Percentiles rank a stretch among this genome's conserved stretches.
phyloP scores from a whole-genome alignment of 2,113 vertebrate species.

The Ascaphus truei region DNA sequence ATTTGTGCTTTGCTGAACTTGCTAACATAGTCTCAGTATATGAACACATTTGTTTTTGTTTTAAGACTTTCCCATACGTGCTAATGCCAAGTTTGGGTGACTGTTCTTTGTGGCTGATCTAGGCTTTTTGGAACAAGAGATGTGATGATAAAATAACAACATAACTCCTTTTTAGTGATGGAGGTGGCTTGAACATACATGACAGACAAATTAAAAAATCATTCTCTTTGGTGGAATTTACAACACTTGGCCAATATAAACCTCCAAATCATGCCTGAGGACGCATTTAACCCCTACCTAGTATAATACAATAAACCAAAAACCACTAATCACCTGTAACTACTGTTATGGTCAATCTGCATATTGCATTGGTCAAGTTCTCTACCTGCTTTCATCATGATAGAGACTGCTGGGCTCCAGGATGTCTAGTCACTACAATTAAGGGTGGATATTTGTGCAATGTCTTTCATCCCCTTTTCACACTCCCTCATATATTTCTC shows the following conservation, averaged over 20 bases:
- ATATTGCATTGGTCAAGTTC: too few relatives aligned
- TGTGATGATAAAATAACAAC: conserved; percentile 51
- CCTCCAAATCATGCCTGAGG: background rate
- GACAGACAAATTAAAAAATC: background rate
- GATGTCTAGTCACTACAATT: too few relatives aligned
- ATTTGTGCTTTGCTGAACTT: conserved; percentile 44
- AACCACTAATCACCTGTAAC: too few relatives aligned
- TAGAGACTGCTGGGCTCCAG: too few relatives aligned
- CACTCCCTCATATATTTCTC: too few relatives aligned
- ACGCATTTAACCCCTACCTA: background rate
- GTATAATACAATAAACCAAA: too few relatives aligned
- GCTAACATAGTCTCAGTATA: conserved; percentile 60
- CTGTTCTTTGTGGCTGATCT: conserved; percentile 62
- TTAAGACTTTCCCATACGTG: conserved; percentile 70
- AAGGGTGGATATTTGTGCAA: too few relatives aligned
- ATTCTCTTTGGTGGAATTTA: background rate
- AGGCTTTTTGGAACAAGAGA: conserved; percentile 56
- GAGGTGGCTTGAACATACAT: background rate
- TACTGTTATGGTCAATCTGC: too few relatives aligned
- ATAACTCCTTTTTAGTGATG: background rate
- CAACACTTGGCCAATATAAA: background rate
- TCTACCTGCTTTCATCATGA: too few relatives aligned
- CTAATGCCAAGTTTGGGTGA: conserved; percentile 67
- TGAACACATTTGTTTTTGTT: conserved; percentile 73
- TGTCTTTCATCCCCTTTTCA: too few relatives aligned